These are phyloP conservation scores for Thunnus albacares DNA, from an alignment of 2,797 vertebrate genomes.

Conservation along the genomic window DNA sequence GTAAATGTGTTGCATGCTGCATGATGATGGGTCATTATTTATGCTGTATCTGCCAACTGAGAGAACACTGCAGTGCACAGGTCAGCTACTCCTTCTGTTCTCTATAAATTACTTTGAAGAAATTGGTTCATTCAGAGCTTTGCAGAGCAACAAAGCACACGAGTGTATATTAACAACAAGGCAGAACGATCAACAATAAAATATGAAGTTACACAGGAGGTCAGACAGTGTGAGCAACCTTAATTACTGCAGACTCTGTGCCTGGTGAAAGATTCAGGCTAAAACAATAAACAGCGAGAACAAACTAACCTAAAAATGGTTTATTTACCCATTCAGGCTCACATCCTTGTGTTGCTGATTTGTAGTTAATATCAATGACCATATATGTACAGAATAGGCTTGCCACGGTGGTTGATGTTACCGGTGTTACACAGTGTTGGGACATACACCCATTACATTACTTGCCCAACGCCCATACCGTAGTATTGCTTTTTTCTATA, in stretches of 20 bases:
- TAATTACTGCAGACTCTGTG: conserved; percentile 24
- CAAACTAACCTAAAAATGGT: conserved; percentile 18
- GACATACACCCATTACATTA: too few species aligned
- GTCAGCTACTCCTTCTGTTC: background rate
- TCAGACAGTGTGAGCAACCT: background rate
- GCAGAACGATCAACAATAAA: conserved; percentile 5
- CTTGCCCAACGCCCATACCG: too few species aligned
- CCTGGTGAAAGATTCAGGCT: conserved; percentile 9
- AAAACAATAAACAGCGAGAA: background rate
- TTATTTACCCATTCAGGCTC: background rate
- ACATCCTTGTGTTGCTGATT: background rate
- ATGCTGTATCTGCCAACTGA: background rate
- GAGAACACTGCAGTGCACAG: background rate
- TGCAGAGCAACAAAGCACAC: background rate
- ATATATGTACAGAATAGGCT: too few species aligned
- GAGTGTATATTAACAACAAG: conserved; percentile 1
- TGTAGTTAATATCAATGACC: background rate
- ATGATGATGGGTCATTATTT: conserved; percentile 9
- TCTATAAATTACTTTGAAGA: conserved; percentile 16
- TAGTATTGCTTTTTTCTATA: too few species aligned
- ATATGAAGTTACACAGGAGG: conserved; percentile 7
- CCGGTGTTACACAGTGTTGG: too few species aligned
- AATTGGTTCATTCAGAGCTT: conserved; percentile 1
- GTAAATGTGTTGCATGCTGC: background rate
- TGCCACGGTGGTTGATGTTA: too few species aligned